Evolutionary conservation across 2,113 vertebrate genomes (phyloP), one percentile per base, ranked within the genome.

Genomic region (Ameiurus melas): DNA sequence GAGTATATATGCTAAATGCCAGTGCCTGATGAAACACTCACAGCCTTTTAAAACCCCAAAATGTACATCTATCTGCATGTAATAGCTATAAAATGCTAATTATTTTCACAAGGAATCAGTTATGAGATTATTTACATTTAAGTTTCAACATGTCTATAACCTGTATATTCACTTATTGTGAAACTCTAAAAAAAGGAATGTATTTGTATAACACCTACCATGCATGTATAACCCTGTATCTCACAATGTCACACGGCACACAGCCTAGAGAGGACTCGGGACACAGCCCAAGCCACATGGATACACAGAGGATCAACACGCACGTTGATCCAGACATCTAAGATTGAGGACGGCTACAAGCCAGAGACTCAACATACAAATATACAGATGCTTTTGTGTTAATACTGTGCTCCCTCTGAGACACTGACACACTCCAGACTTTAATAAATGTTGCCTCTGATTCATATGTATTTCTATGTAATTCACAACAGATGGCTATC

Each of bases 401-500:
- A 70, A 33, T 53, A 51, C 27, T 66, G 4, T 30, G 14, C 82
- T 68, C 62, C 51, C 62, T 70, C n/a, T 16, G 20, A 70, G 47
- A 68, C 39, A 57, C 64, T 33, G 62, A 70, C 27, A 20, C 13
- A 70, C 9, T 71, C 83, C 51, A 33, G 51, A 68, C 27, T 77
- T 58, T 77, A 33, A 39, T 75, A 58, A 55, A 55, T 39, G 17
- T 71, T 73, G 66, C n/a, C 68, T 78, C 75, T 51, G 43, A 78
- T 78, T 78, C 75, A 51, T 25, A 78, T 3, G 25, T 53, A 16
- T 30, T 83, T 25, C 20, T 47, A n/a, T 68, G 43, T 66, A 47
- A 64, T 68, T 53, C 77, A 86, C 85, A 78, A 30, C 25, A 78
- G 57, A 58, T 78, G 57, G 36, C 9, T 39, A 53, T 86, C 85